Evolutionary conservation across 2,888 invertebrate genomes (phyloP).

Genomic region (Ectemnius lituratus): DNA sequence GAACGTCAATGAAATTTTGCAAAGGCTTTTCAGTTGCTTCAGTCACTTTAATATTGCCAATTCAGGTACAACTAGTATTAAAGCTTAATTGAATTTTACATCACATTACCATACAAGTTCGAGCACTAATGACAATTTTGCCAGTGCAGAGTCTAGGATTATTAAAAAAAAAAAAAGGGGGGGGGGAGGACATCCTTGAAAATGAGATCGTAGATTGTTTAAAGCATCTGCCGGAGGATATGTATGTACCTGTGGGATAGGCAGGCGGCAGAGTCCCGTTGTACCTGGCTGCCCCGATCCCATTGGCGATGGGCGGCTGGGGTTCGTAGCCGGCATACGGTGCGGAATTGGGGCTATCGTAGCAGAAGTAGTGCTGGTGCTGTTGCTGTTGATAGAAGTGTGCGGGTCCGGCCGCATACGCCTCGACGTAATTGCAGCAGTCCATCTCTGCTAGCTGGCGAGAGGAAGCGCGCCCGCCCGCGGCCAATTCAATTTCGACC

Average conservation of each 20-base stretch:
- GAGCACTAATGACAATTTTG: too few species aligned
- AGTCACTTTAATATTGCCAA: too few species aligned
- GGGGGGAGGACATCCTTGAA: too few species aligned
- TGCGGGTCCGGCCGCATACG: constrained; percentile 69
- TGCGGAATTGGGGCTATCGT: constrained; percentile 69
- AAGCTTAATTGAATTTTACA: too few species aligned
- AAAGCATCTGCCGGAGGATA: too few species aligned
- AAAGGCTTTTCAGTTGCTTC: too few species aligned
- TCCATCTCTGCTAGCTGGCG: constrained; percentile 65
- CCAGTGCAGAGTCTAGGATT: too few species aligned
- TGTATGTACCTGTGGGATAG: constrained; percentile 72
- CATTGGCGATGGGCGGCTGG: constrained; percentile 63
- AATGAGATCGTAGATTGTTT: too few species aligned
- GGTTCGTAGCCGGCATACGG: constrained; percentile 62
- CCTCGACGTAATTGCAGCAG: constrained; percentile 75
- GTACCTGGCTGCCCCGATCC: constrained; percentile 71
- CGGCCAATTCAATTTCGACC: constrained; percentile 18
- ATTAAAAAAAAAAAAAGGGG: too few species aligned
- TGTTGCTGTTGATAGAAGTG: constrained; percentile 68
- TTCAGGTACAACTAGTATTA: too few species aligned
- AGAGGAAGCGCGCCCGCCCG: constrained; percentile 20
- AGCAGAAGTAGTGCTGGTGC: constrained; percentile 69
- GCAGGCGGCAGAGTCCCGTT: constrained; percentile 70
- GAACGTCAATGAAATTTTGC: too few species aligned
- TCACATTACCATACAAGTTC: too few species aligned